phyloP scores from a whole-genome alignment of 2,797 vertebrate species.

The Apodemus agrarius region DNA sequence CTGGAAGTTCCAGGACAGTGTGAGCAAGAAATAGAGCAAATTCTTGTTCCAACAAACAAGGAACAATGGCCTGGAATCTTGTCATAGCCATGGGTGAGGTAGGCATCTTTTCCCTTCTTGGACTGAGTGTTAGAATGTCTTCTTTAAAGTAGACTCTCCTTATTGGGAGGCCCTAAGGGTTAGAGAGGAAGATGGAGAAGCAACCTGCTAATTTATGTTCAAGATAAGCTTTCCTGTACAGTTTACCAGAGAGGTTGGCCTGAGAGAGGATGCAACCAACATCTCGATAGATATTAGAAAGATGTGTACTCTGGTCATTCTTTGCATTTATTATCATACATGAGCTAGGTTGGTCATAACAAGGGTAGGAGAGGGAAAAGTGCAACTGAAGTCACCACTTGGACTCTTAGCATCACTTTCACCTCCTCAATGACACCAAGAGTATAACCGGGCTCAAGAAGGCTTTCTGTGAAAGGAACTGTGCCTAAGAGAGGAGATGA shows the following conservation, averaged over 20 bases:
- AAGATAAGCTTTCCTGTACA: not conserved
- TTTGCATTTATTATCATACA: not conserved
- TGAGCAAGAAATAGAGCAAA: not conserved
- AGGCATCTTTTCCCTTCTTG: not conserved
- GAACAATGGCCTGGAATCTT: not conserved
- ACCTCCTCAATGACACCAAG: not conserved
- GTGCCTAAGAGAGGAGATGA: not conserved
- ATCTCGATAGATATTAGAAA: constrained; percentile 20
- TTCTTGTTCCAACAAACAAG: not conserved
- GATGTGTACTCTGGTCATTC: not conserved
- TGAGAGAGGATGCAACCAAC: not conserved
- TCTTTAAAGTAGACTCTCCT: not conserved
- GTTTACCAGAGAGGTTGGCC: not conserved
- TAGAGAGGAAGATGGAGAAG: not conserved
- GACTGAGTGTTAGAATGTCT: not conserved
- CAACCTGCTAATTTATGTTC: not conserved
- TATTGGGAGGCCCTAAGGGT: not conserved
- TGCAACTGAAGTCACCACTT: not conserved
- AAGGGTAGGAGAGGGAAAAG: not conserved
- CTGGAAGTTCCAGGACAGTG: not conserved
- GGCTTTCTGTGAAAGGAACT: not conserved
- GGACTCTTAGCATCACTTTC: not conserved
- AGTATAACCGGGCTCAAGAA: not conserved
- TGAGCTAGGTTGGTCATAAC: not conserved
- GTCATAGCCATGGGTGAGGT: not conserved